Evolutionary conservation across 2,797 vertebrate genomes (phyloP).

Genomic region (Saxicola maurus): DNA sequence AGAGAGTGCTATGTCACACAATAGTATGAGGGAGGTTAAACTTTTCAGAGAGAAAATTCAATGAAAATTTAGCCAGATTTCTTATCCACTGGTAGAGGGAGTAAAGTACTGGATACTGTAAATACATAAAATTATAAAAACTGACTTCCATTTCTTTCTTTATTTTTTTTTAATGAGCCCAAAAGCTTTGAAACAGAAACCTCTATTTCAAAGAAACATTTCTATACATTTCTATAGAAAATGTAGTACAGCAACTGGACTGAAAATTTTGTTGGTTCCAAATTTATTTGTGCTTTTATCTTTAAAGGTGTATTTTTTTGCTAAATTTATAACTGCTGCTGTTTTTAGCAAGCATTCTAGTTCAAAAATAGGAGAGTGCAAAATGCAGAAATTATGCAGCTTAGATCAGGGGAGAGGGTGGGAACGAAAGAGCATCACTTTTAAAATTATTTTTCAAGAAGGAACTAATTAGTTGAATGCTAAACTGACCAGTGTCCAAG

Average conservation of each 20-base stretch:
- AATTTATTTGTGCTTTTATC: not conserved
- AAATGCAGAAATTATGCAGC: not conserved
- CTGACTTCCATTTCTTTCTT: not conserved
- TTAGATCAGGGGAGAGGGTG: not conserved
- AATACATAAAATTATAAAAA: not conserved
- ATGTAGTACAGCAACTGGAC: not conserved
- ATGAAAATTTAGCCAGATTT: not conserved
- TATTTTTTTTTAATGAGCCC: not conserved
- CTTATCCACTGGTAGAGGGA: accelerated
- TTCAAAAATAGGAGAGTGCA: not conserved
- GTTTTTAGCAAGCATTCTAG: not conserved
- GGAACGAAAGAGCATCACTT: not conserved
- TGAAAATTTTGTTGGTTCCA: not conserved
- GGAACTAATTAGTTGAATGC: not conserved
- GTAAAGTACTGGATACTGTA: not conserved
- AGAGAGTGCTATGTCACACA: not conserved
- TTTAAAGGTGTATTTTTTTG: not conserved
- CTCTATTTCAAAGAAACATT: not conserved
- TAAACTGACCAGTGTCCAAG: not conserved
- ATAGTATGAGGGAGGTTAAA: not conserved
- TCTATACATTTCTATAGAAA: not conserved
- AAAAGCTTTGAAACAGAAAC: not conserved
- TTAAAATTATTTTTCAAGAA: not conserved
- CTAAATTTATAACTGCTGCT: not conserved
- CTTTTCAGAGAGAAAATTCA: not conserved